Base-by-base conservation (phyloP, 2,113 vertebrate species). In the Myotis brandtii region DNA sequence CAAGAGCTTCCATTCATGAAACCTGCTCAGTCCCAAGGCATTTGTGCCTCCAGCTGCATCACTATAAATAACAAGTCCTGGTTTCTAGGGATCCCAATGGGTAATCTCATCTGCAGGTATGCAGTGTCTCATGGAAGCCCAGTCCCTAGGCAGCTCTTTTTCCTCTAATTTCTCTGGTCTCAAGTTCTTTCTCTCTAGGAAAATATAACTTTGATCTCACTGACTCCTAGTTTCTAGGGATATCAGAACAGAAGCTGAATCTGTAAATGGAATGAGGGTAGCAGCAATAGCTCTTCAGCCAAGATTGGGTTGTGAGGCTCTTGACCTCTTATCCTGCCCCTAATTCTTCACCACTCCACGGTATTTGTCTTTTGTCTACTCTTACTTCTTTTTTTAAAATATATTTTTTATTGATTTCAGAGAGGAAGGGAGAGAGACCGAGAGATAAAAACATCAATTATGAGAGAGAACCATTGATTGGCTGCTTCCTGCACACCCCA, bases 61-160 rank as follows among this genome's bases (percentile, higher is more conserved):
- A 85, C 90, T 93, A 43, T 97, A 97, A 98, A 98, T 86, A 95
- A 95, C 40, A 76, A 95, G 86, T 83, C 87, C 86, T 54, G 0
- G 0, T 85, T 93, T 80, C 90, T 70, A 86, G 95, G 79, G 2
- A 94, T 77, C 54, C 37, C 93, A 86, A 95, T 96, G 98, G 98
- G 43, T 98, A 98, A 98, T 97, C 96, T 98, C 97, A 97, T 98
- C 97, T 98, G 64, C 84, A 95, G 87, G 93, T 79, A 86, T 11
- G 0, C 23, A 0, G 0, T 75, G 64, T 86, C 93, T 96, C 86
- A 20, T 80, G 34, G 25, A 93, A 97, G 88, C 14, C 91, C 81
- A 75, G 91, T 95, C 83, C 0, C 86, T 69, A 91, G 40, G 93
- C 69, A 46, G 12, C 85, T 92, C 69, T 89, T 56, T 76, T 86